Base-by-base conservation (phyloP, 2,888 invertebrate species). In the Blastobasis adustella region DNA sequence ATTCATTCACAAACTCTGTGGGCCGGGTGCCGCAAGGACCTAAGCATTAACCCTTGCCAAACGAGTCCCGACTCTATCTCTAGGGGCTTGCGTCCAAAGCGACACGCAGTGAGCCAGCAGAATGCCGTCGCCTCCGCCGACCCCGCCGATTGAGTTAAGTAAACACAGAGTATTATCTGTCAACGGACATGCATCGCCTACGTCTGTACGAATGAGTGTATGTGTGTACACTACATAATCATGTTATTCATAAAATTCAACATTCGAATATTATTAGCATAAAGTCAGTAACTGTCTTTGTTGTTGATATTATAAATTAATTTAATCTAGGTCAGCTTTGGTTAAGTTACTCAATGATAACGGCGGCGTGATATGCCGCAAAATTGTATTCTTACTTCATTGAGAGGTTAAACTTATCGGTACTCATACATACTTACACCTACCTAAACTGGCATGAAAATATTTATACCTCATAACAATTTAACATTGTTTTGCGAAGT, bases 151-250 rank as follows among this genome's bases (percentile, higher is more conserved):
- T 77, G 82, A 79, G 86, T 86, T 87, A 87, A 85, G 84, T 87
- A 86, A 88, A 88, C 86, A 88, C 78, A 65, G 80, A 83, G 83
- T 83, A 87, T 85, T 87, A 88, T 88, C 87, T 85, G 84, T 83
- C 82, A 84, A 85, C 87, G 84, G 81, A 77, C 84, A 83, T 82
- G 78, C 82, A 79, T 71, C 67, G 71, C 66, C 63, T 69, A 65
- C 65, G 66, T 60, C 58, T 72, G 71, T 73, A 65, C 69, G 23
- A 23, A 40, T 40, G 71, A 59, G 73, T 73, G 67, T 71, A 39
- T 49, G 64, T 72, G 67, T 70, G 71, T 69, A 76, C 66, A 78
- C 67, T 56, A 73, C 73, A 82, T 79, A 77, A 81, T 80, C 74
- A 71, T 71, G 67, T 80, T 76, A 82, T 82, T 84, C 79, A 82